These are phyloP conservation scores for Pterois miles DNA, from an alignment of 2,797 vertebrate genomes.

Conservation along the genomic window DNA sequence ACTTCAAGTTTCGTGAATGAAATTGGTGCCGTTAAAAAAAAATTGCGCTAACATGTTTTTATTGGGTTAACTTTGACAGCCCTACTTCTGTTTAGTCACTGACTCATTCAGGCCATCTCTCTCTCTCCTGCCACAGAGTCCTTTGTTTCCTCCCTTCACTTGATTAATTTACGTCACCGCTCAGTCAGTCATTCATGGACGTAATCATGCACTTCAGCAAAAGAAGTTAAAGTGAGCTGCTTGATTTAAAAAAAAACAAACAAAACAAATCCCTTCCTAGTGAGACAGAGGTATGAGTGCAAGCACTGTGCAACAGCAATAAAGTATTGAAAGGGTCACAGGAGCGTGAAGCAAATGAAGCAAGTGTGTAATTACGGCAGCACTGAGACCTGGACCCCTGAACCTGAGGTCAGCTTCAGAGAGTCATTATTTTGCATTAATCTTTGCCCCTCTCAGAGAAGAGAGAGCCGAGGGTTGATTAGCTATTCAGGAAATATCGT, in stretches of 20 bases:
- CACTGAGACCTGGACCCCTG: conserved; percentile 51
- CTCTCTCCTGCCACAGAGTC: conserved; percentile 22
- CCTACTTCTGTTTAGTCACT: conserved; percentile 22
- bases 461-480: conserved; percentile 67
- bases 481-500: conserved; percentile 67
- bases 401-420: conserved; percentile 59
- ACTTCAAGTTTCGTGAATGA: too few species aligned
- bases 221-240: conserved; percentile 32
- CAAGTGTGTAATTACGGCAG: conserved; percentile 75
- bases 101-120: conserved; percentile 56
- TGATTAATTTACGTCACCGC: neutral
- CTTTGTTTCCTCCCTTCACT: conserved; percentile 2
- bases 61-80: too few species aligned
- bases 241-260: conserved; percentile 60
- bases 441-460: conserved; percentile 48
- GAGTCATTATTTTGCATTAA: conserved; percentile 72
- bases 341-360: conserved; percentile 68
- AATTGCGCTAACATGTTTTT: accelerated
- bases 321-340: conserved; percentile 63
- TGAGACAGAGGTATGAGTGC: conserved; percentile 39
- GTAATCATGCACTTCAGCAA: neutral
- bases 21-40: too few species aligned
- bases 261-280: conserved; percentile 39
- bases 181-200: conserved; percentile 23
- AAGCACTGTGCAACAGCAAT: conserved; percentile 42